Evolutionary conservation across 2,888 invertebrate species (phyloP).

Genomic region (Lordiphosa fenestrarum): DNA sequence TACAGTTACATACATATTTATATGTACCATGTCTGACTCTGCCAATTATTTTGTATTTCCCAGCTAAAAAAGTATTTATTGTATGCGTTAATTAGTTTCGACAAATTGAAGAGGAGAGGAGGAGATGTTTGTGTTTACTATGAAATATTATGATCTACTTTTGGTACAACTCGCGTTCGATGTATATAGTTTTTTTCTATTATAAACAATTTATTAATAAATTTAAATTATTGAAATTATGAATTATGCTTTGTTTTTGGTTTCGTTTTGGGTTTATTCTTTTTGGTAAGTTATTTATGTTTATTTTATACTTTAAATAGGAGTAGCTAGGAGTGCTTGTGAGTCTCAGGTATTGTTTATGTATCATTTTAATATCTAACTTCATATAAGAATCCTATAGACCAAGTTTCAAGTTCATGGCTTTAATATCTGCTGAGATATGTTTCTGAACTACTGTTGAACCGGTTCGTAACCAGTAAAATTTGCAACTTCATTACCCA

Average conservation of each 20-base stretch:
- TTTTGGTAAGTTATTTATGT: slow-evolving; percentile 45
- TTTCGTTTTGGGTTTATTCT: slow-evolving; percentile 10
- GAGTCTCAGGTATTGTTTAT: too few relatives aligned
- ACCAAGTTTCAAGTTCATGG: too few relatives aligned
- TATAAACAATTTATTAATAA: slow-evolving; percentile 52
- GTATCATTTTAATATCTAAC: too few relatives aligned
- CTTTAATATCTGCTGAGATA: too few relatives aligned
- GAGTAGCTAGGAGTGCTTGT: too few relatives aligned
- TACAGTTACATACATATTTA: slow-evolving; percentile 7
- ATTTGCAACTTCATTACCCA: too few relatives aligned
- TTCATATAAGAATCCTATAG: too few relatives aligned
- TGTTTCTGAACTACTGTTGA: too few relatives aligned
- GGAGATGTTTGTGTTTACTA: not conserved
- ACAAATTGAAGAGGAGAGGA: not conserved
- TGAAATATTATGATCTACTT: slow-evolving; percentile 23
- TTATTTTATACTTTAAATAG: too few relatives aligned
- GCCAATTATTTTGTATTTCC: slow-evolving; percentile 52
- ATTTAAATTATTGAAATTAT: slow-evolving; percentile 61
- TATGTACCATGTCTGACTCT: slow-evolving; percentile 54
- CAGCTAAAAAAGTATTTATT: slow-evolving; percentile 28
- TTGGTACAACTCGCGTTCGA: slow-evolving; percentile 60
- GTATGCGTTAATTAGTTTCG: slow-evolving; percentile 2
- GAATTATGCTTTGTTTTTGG: slow-evolving; percentile 11
- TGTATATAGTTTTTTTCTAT: slow-evolving; percentile 58
- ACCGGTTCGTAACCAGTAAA: too few relatives aligned